Percentiles rank a stretch among this genome's conserved stretches.
phyloP scores from a whole-genome alignment of 2,888 invertebrate species.

The Eupeodes latifasciatus region DNA sequence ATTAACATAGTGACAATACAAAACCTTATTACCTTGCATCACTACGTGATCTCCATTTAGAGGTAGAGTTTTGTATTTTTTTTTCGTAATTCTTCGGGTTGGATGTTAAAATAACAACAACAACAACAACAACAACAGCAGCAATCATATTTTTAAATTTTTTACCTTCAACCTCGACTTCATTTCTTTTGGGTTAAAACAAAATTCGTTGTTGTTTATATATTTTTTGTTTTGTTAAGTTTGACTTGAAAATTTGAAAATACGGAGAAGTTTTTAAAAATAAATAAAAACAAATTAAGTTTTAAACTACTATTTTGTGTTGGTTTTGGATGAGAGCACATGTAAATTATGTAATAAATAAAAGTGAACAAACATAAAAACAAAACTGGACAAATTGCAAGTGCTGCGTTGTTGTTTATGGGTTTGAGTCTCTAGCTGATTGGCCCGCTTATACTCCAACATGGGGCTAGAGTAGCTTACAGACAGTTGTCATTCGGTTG shows the following conservation, averaged over 20 bases:
- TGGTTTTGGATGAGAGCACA: slow-evolving; percentile 50
- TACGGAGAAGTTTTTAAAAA: slow-evolving; percentile 20
- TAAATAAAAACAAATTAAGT: slow-evolving; percentile 23
- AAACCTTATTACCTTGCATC: background rate
- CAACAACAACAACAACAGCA: background rate
- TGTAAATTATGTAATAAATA: slow-evolving; percentile 55
- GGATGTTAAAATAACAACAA: slow-evolving; percentile 20
- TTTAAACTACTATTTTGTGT: slow-evolving; percentile 16
- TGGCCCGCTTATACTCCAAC: slow-evolving; percentile 54
- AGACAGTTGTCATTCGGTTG: slow-evolving; percentile 67
- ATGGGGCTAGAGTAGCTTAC: slow-evolving; percentile 45
- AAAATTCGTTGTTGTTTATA: background rate
- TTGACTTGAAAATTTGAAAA: slow-evolving; percentile 39
- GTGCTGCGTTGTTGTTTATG: slow-evolving; percentile 31
- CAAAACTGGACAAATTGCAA: slow-evolving; percentile 52
- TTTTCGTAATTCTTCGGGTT: slow-evolving; percentile 24
- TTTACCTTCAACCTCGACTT: slow-evolving; percentile 22
- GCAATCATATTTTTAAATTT: slow-evolving; percentile 4
- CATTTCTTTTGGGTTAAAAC: background rate
- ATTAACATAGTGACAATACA: slow-evolving; percentile 10
- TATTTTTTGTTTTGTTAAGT: slow-evolving; percentile 31
- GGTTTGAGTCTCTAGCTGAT: slow-evolving; percentile 34
- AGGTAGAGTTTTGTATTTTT: background rate
- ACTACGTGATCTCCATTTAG: slow-evolving; percentile 13
- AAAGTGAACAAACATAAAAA: background rate